Conservation (phyloP, 2,113 vertebrate species). For the Vidua macroura region DNA sequence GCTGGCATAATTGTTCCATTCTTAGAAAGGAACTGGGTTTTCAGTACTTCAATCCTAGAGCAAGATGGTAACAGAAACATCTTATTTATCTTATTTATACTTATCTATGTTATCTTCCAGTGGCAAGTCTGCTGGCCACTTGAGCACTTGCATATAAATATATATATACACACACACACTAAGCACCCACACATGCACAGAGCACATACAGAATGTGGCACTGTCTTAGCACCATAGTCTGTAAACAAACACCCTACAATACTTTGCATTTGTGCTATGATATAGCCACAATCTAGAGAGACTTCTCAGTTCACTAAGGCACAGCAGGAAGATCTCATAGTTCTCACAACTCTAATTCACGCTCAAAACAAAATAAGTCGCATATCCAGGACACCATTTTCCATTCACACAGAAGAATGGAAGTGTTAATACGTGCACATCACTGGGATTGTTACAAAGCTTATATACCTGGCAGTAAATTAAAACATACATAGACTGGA, state of each 20-base stretch:
- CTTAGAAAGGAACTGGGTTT: background rate
- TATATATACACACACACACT: background rate
- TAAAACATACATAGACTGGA: background rate
- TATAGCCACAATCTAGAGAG: background rate
- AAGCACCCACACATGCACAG: background rate
- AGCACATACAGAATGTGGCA: background rate
- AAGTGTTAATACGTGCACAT: background rate
- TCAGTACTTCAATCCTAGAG: background rate
- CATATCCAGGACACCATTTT: background rate
- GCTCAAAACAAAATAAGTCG: background rate
- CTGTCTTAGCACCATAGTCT: background rate
- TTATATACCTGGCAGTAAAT: background rate
- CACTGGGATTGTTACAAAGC: background rate
- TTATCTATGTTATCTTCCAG: background rate
- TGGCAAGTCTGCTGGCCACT: background rate
- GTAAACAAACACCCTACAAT: background rate
- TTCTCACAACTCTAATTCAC: background rate
- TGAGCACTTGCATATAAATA: background rate
- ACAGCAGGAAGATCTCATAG: background rate
- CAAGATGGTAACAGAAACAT: background rate
- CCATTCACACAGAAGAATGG: background rate
- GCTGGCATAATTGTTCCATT: background rate
- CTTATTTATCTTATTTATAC: too few relatives aligned
- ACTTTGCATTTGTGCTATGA: accelerated
- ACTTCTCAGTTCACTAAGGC: background rate